Percentiles rank a stretch among this genome's conserved stretches.
These are phyloP conservation scores for Sericinus montela DNA, from an alignment of 2,888 invertebrate genomes.

Conservation along the genomic window DNA sequence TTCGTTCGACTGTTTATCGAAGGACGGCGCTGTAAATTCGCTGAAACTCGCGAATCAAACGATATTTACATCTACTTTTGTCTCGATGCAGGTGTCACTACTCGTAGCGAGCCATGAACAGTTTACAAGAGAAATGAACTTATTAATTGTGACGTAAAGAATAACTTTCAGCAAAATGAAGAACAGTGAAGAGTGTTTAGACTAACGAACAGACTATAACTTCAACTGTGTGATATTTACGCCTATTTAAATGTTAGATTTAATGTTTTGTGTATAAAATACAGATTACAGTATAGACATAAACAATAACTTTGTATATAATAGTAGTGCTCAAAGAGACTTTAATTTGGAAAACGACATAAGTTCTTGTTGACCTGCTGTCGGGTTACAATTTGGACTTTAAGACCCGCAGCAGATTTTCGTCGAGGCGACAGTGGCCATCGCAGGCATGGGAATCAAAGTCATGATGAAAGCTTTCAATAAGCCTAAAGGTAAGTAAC, in stretches of 20 bases:
- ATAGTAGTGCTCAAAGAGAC: constrained; percentile 23
- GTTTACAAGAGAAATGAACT: constrained; percentile 41
- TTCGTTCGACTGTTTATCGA: constrained; percentile 20
- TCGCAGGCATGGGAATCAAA: constrained; percentile 91
- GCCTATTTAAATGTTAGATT: constrained; percentile 53
- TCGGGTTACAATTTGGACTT: constrained; percentile 38
- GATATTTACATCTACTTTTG: constrained; percentile 14
- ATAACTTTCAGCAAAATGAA: constrained; percentile 64
- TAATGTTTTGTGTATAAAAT: constrained; percentile 34
- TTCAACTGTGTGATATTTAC: constrained; percentile 69
- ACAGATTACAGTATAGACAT: constrained; percentile 14
- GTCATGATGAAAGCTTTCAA: constrained; percentile 91
- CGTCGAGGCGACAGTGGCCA: constrained; percentile 64
- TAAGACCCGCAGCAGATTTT: constrained; percentile 50
- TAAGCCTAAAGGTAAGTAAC: constrained; percentile 87
- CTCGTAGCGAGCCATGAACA: constrained; percentile 47
- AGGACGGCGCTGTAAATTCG: constrained; percentile 8
- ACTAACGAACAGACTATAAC: constrained; percentile 41
- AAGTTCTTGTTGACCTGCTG: constrained; percentile 37
- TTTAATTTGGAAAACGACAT: constrained; percentile 22
- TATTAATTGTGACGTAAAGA: constrained; percentile 59
- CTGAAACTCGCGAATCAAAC: constrained; percentile 8
- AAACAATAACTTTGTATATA: constrained; percentile 27
- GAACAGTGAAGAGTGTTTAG: constrained; percentile 77
- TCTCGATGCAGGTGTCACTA: constrained; percentile 43